Evolutionary conservation across 1,140 invertebrate species (phyloP).

Genomic region (Diabrotica virgifera): DNA sequence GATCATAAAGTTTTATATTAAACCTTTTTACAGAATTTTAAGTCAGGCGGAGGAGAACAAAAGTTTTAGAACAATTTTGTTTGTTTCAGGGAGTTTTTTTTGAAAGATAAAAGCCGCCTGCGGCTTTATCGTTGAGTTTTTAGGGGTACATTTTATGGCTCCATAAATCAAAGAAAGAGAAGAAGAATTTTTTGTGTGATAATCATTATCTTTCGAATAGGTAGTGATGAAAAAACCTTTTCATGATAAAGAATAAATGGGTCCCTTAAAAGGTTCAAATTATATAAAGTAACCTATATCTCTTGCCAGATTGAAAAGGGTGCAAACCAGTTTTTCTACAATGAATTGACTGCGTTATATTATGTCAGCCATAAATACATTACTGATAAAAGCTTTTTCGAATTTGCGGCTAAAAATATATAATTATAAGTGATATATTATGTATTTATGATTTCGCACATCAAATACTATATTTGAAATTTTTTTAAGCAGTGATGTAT

Average conservation of each 20-base stretch:
- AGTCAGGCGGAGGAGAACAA: neutral
- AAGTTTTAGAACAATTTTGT: conserved; percentile 1
- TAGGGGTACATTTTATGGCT: neutral
- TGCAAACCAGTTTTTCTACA: neutral
- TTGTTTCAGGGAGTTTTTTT: neutral
- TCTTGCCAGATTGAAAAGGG: neutral
- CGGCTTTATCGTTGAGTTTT: neutral
- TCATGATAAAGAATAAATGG: conserved; percentile 3
- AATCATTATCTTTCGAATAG: neutral
- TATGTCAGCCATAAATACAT: too few species aligned
- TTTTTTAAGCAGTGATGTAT: too few species aligned
- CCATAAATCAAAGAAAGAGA: neutral
- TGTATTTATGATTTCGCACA: too few species aligned
- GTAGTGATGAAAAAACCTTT: conserved; percentile 2
- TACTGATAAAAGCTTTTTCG: too few species aligned
- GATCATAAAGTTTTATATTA: conserved; percentile 1
- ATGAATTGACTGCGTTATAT: neutral
- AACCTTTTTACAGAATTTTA: neutral
- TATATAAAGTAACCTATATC: neutral
- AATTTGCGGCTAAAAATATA: too few species aligned
- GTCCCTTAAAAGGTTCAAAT: conserved; percentile 2
- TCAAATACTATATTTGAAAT: too few species aligned
- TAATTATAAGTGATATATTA: too few species aligned
- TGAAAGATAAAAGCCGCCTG: neutral
- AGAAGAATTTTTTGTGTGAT: conserved; percentile 1